Percentiles rank a stretch among this genome's conserved stretches.
These are phyloP conservation scores for Pagrus major DNA, from an alignment of 2,113 vertebrate species.

Conservation along the genomic window DNA sequence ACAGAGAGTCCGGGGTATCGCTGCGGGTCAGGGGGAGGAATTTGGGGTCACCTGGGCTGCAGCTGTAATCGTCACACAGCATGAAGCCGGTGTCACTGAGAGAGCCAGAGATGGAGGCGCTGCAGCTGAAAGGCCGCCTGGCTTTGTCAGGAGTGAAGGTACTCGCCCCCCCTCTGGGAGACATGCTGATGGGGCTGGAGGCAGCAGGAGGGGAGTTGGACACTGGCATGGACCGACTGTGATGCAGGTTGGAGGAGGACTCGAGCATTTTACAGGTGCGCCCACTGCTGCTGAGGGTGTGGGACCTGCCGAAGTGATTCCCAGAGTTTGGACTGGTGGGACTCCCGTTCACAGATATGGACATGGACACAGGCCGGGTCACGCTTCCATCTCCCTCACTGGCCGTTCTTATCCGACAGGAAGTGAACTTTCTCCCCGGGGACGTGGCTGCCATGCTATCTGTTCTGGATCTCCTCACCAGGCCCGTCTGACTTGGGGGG, in stretches of 20 bases:
- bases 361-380: constrained; percentile 81
- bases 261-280: constrained; percentile 80
- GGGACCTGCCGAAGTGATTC: constrained; percentile 86
- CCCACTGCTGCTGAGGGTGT: constrained; percentile 82
- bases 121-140: constrained; percentile 91
- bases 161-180: constrained; percentile 86
- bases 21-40: constrained; percentile 88
- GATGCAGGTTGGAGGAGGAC: constrained; percentile 84
- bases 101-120: constrained; percentile 92
- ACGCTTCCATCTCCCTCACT: constrained; percentile 88
- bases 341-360: constrained; percentile 84
- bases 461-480: constrained; percentile 85
- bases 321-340: constrained; percentile 87
- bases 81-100: constrained; percentile 94
- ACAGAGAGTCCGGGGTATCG: constrained; percentile 92
- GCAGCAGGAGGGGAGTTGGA: constrained; percentile 89
- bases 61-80: constrained; percentile 93
- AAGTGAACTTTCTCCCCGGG: constrained; percentile 78
- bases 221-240: constrained; percentile 90
- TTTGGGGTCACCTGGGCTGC: constrained; percentile 89
- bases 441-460: constrained; percentile 84
- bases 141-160: constrained; percentile 87
- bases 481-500: constrained; percentile 89
- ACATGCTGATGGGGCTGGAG: constrained; percentile 90
- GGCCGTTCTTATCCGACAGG: constrained; percentile 88